These are phyloP conservation scores for Melanocharis versteri DNA, from an alignment of 2,113 vertebrate genomes.

Conservation along the genomic window DNA sequence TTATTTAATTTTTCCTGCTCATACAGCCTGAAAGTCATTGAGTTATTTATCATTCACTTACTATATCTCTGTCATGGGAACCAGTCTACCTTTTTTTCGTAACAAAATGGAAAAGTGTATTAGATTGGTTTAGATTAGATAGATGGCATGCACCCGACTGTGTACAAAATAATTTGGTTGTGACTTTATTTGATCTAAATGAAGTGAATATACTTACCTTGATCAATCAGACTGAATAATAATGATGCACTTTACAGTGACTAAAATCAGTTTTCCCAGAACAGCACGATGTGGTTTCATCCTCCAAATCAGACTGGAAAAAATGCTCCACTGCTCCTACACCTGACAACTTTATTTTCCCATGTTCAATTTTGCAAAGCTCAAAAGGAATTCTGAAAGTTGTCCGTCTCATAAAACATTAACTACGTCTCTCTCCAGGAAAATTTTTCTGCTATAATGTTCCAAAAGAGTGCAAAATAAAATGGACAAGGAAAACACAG, in stretches of 20 bases:
- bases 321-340: not conserved
- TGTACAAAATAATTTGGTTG: not conserved
- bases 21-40: not conserved
- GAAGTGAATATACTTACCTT: conserved; percentile 40
- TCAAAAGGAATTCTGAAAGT: conserved; percentile 58
- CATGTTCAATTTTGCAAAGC: conserved; percentile 44
- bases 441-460: not conserved
- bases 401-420: conserved; percentile 49
- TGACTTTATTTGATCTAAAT: conserved; percentile 33
- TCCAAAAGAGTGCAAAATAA: conserved; percentile 37
- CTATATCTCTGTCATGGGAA: not conserved
- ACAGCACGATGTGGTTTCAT: conserved; percentile 1
- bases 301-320: conserved; percentile 15
- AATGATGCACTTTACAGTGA: conserved; percentile 19
- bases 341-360: conserved; percentile 53
- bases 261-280: conserved; percentile 23
- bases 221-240: conserved; percentile 62
- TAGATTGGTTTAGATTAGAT: conserved; percentile 25
- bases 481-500: not conserved
- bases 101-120: conserved; percentile 11
- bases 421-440: conserved; percentile 27
- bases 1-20: conserved; percentile 4
- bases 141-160: not conserved
- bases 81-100: not conserved
- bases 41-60: conserved; percentile 44